Evolutionary conservation across 2,888 invertebrate species (phyloP).

Genomic region (Stenichneumon culpator): DNA sequence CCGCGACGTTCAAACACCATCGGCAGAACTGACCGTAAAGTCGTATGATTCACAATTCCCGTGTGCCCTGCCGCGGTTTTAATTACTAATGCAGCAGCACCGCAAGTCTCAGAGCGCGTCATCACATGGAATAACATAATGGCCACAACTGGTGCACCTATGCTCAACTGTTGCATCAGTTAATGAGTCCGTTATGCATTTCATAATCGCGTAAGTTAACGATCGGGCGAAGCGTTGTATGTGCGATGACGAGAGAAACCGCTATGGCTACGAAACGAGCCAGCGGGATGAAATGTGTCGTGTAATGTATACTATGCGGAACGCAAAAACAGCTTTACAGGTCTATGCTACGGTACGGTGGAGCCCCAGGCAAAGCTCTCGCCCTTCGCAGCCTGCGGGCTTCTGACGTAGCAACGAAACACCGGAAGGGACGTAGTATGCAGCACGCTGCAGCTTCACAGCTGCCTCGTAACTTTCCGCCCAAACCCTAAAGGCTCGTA

Average conservation of each 20-base stretch:
- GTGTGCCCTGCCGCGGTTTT: not conserved
- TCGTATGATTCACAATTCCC: not conserved
- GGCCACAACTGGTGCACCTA: not conserved
- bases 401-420: slow-evolving; percentile 29
- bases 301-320: slow-evolving; percentile 21
- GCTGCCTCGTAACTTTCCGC: slow-evolving; percentile 1
- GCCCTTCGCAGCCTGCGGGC: slow-evolving; percentile 10
- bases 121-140: not conserved
- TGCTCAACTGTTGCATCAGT: not conserved
- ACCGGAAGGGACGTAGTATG: slow-evolving; percentile 9
- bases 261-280: not conserved
- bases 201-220: slow-evolving; percentile 13
- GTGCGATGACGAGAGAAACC: not conserved
- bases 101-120: not conserved
- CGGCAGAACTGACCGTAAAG: not conserved
- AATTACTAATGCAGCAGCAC: not conserved
- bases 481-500: slow-evolving; percentile 24
- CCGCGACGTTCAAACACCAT: not conserved
- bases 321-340: not conserved
- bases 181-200: slow-evolving; percentile 8
- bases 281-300: slow-evolving; percentile 23
- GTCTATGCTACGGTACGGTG: not conserved
- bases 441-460: not conserved
- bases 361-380: slow-evolving; percentile 23
- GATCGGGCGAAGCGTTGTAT: not conserved